Base-by-base conservation (phyloP, 2,797 vertebrate genomes). In the Coranthus polyacanthus region DNA sequence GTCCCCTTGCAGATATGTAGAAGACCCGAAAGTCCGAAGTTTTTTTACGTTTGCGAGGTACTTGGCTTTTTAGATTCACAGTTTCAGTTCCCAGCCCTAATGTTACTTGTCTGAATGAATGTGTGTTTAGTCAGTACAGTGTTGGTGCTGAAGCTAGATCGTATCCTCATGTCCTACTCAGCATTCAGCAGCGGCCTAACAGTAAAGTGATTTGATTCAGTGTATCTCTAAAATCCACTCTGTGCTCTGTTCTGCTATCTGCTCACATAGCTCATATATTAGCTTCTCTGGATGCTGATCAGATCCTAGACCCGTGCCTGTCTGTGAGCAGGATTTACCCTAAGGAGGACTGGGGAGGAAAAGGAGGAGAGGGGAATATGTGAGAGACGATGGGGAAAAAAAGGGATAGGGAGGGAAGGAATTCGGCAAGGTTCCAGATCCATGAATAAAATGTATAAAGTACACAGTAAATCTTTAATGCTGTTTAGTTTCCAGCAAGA, bases 391-490 rank as follows among this genome's bases (percentile, higher is more conserved):
- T 71, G 44, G 52, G 50, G 13, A 29, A 9, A 13, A 57, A 52
- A 41, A 17, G n/a, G 50, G 62, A 29, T 46, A 60, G 45, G 50
- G 45, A 61, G 66, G 41, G 45, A 58, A 71, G 32, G 68, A 65
- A 70, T 76, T 74, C 8, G 32, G 68, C 72, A 75, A 68, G 58
- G 57, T 68, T 84, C 79, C 76, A 82, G 44, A 59, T 37, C 59
- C 67, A 69, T 82, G 78, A 86, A 88, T 83, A 79, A 85, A 87
- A 79, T 72, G 68, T 75, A 81, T 79, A 71, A 73, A 79, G 73
- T 73, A 82, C 73, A 84, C 44, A 80, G 68, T 87, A 61, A 68
- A 86, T 81, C 76, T 87, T 88, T 84, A 84, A 89, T 78, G 61
- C 71, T 75, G 73, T 78, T 87, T 79, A 82, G 80, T 79, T 88